Evolutionary conservation across 2,797 vertebrate species (phyloP), one percentile per base, ranked within the genome.

Genomic region (Capromys pilorides): DNA sequence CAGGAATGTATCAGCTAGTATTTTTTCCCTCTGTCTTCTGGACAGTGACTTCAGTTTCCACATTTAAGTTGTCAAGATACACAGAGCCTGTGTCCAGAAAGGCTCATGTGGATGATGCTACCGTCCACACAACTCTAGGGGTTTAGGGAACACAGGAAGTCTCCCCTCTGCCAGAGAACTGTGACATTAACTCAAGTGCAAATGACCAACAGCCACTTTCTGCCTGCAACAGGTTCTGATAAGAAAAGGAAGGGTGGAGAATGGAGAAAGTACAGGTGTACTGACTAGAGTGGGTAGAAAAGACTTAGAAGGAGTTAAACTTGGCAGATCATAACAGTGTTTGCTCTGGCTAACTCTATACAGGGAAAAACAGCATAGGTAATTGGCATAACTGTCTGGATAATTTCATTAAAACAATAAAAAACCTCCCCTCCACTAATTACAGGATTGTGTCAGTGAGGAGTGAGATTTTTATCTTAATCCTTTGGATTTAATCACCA

Each of bases 381-480:
- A 57, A 80, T 39, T 49, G 36, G 87, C 90, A n/a, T 36, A 61
- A 62, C 49, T 78, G 81, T 88, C 41, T 81, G 78, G 49, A 45
- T 67, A 90, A 94, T 71, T 91, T 18, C 69, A 18, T 82, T 62
- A 62, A 61, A 59, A 61, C 57, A 82, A 62, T 4, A 26, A 11
- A 85, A 89, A 95, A 45, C 5, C 5, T 28, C 28, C 26, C 10
- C 22, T 75, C 57, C 41, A 19, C 57, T 80, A 54, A 69, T 73
- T 78, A 78, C 22, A 89, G 26, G 90, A 39, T n/a, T 62, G 6
- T 62, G 9, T 87, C 54, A 92, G 31, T 75, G 77, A 75, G 85
- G 94, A 89, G 69, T 45, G 39, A 85, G 61, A 78, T 92, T 73
- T 90, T 93, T 45, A 51, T 97, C 49, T 88, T 89, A 84, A 31